phyloP scores from a whole-genome alignment of 2,888 invertebrate species.

The Embidobia sp. region DNA sequence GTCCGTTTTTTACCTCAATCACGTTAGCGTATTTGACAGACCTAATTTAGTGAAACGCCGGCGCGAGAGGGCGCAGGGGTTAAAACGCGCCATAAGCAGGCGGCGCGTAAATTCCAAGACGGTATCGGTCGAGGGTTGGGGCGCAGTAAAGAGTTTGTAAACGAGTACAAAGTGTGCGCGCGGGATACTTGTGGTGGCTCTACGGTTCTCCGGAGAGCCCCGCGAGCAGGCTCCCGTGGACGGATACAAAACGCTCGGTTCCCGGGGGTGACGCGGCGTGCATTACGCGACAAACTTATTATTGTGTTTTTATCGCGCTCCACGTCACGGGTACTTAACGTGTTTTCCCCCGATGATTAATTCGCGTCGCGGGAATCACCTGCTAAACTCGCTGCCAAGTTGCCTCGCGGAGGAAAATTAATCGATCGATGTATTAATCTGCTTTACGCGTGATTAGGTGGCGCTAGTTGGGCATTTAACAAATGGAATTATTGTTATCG shows the following conservation, averaged over 20 bases:
- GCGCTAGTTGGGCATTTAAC: background rate
- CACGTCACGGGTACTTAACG: conserved; percentile 54
- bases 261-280: conserved; percentile 21
- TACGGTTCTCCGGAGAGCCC: conserved; percentile 30
- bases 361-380: conserved; percentile 47
- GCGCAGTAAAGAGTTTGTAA: conserved; percentile 43
- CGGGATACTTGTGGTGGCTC: conserved; percentile 16
- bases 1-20: conserved; percentile 22
- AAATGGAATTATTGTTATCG: too few relatives aligned
- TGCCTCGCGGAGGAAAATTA: conserved; percentile 3
- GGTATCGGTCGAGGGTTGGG: conserved; percentile 30
- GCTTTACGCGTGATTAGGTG: background rate
- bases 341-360: conserved; percentile 55
- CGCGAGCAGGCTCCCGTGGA: conserved; percentile 19
- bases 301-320: conserved; percentile 58
- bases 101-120: conserved; percentile 32
- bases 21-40: conserved; percentile 26
- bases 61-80: conserved; percentile 20
- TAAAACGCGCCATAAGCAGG: conserved; percentile 13
- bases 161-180: conserved; percentile 39
- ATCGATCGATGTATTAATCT: conserved; percentile 39
- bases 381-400: conserved; percentile 30
- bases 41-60: conserved; percentile 35
- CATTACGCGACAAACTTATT: conserved; percentile 53
- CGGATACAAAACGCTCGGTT: conserved; percentile 35